These are phyloP conservation scores for Varecia variegata DNA, from an alignment of 2,797 vertebrate species.

Conservation along the genomic window DNA sequence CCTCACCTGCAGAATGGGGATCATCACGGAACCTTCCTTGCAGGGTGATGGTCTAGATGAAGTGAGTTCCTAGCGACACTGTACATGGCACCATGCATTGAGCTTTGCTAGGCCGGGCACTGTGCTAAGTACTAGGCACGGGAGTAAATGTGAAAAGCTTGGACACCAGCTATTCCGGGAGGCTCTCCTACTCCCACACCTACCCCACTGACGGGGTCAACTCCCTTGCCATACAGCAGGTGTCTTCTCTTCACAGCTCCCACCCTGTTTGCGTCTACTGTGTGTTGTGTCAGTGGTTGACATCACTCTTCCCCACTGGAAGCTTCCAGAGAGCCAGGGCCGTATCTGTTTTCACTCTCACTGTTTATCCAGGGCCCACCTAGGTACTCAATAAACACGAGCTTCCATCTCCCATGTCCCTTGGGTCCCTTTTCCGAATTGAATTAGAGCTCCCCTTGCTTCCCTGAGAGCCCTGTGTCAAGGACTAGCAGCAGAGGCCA, in stretches of 20 bases:
- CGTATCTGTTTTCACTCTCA: background rate
- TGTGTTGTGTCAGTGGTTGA: background rate
- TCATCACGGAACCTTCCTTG: background rate
- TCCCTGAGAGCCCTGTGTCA: background rate
- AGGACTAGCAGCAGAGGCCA: no score
- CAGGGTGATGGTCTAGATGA: background rate
- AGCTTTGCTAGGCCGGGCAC: background rate
- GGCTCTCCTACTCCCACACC: background rate
- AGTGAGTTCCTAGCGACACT: accelerated
- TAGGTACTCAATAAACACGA: no score
- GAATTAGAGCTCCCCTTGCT: background rate
- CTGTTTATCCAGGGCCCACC: background rate
- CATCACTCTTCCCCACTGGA: background rate
- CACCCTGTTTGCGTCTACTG: background rate
- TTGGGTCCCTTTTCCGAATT: background rate
- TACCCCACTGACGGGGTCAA: accelerated
- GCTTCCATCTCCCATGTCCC: background rate
- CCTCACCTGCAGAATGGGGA: background rate
- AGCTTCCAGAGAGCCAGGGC: background rate
- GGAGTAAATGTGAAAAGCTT: background rate
- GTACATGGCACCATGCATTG: background rate
- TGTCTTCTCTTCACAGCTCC: background rate
- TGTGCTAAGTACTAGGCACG: background rate
- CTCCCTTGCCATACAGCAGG: accelerated
- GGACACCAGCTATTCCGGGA: background rate